Evolutionary conservation across 2,797 vertebrate genomes (phyloP).

Genomic region (Hippoglossus hippoglossus): DNA sequence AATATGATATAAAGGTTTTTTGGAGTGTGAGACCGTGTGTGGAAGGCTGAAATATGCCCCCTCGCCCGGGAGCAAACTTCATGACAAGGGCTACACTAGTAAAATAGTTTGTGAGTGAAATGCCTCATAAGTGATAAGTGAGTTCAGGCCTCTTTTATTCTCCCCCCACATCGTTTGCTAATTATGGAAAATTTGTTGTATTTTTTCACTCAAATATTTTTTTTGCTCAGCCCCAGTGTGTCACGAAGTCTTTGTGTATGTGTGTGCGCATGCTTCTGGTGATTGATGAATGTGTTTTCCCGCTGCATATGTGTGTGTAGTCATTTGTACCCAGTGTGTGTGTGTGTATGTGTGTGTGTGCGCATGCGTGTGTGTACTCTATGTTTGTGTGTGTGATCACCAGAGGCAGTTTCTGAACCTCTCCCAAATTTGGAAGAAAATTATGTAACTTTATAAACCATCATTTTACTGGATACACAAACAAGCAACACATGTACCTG

Average conservation of each 20-base stretch:
- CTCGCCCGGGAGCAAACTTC: conserved; percentile 16
- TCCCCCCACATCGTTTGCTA: background rate
- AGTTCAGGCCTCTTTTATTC: conserved; percentile 9
- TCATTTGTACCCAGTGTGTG: conserved; percentile 20
- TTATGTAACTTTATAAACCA: conserved; percentile 50
- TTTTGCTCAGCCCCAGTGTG: conserved; percentile 12
- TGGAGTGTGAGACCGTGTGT: background rate
- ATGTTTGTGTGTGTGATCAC: conserved; percentile 13
- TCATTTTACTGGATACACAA: conserved; percentile 8
- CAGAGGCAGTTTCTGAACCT: conserved; percentile 44
- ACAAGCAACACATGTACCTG: conserved; percentile 7
- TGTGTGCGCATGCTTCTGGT: conserved; percentile 1
- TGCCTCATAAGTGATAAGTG: conserved; percentile 46
- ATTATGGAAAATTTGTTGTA: conserved; percentile 28
- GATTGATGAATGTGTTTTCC: conserved; percentile 47
- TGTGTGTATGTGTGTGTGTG: conserved; percentile 6
- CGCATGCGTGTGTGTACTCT: too few species aligned
- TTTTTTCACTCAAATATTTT: conserved; percentile 14
- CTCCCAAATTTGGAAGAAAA: conserved; percentile 30
- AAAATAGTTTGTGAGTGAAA: conserved; percentile 36
- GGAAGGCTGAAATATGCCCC: conserved; percentile 13
- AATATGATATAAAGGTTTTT: conserved; percentile 1
- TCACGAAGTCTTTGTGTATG: conserved; percentile 1
- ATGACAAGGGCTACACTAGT: conserved; percentile 21
- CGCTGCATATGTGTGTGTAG: conserved; percentile 28